Evolutionary conservation across 2,113 vertebrate genomes (phyloP).

Genomic region (Smithornis capensis): DNA sequence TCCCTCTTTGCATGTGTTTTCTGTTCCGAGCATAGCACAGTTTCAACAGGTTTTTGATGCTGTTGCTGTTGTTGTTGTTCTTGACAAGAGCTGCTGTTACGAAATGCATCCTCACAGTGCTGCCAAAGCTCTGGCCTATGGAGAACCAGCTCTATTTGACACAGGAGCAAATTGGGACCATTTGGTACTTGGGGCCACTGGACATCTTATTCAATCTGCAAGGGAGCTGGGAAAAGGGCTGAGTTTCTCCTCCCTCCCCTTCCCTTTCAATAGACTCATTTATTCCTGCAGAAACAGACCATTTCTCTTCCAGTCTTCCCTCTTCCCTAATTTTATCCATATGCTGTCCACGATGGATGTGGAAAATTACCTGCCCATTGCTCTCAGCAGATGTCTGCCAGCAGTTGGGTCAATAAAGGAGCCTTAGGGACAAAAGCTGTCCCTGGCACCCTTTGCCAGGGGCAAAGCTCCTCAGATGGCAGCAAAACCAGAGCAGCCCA

Average conservation of each 20-base stretch:
- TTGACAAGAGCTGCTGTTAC: conserved; percentile 35
- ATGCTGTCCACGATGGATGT: background rate
- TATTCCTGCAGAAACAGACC: background rate
- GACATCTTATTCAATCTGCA: background rate
- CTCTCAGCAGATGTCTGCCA: background rate
- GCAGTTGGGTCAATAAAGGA: background rate
- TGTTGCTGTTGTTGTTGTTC: background rate
- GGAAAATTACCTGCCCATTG: background rate
- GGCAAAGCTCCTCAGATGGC: background rate
- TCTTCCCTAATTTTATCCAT: conserved; percentile 2
- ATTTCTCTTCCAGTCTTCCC: background rate
- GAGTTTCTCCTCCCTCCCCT: background rate
- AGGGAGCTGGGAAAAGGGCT: background rate
- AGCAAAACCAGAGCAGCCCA: background rate
- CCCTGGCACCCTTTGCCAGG: background rate
- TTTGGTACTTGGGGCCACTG: conserved; percentile 11
- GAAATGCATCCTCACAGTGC: background rate
- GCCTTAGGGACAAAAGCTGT: background rate
- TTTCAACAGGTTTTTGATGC: conserved; percentile 45
- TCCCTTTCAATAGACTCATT: background rate
- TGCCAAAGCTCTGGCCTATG: background rate
- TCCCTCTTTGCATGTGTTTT: conserved; percentile 36
- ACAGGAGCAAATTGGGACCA: conserved; percentile 51
- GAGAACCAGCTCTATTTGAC: conserved; percentile 4
- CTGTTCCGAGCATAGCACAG: background rate